Evolutionary conservation across 2,888 invertebrate genomes (phyloP).

Genomic region (Eustalomyia histrio): DNA sequence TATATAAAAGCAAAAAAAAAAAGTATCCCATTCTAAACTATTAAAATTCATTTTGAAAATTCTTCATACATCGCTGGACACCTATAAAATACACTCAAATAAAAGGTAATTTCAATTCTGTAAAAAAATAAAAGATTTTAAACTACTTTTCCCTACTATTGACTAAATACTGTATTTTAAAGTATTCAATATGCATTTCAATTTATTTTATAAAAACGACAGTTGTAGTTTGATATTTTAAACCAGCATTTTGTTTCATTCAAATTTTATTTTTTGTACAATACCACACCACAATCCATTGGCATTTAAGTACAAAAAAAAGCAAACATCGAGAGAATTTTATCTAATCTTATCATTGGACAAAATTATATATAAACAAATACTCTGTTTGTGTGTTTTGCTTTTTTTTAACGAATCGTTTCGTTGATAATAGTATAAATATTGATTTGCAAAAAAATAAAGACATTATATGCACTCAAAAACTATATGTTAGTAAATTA

Average conservation of each 20-base stretch:
- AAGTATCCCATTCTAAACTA: too few species aligned
- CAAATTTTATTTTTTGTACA: not conserved
- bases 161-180: too few species aligned
- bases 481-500: slow-evolving; percentile 17
- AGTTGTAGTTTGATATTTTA: too few species aligned
- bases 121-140: too few species aligned
- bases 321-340: slow-evolving; percentile 48
- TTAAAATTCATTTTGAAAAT: too few species aligned
- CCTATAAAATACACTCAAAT: too few species aligned
- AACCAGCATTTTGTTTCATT: not conserved
- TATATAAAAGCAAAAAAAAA: too few species aligned
- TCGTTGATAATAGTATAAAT: slow-evolving; percentile 49
- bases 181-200: too few species aligned
- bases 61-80: too few species aligned
- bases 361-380: slow-evolving; percentile 29
- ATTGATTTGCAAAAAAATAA: slow-evolving; percentile 51
- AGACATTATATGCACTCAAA: slow-evolving; percentile 19
- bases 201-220: too few species aligned
- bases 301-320: not conserved
- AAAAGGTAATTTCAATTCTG: too few species aligned
- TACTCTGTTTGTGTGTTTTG: not conserved
- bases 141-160: too few species aligned
- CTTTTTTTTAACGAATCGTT: slow-evolving; percentile 5
- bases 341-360: slow-evolving; percentile 62
- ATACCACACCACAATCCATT: slow-evolving; percentile 6